phyloP scores from a whole-genome alignment of 2,888 invertebrate species.

The Xestoiulus laeticollis region DNA sequence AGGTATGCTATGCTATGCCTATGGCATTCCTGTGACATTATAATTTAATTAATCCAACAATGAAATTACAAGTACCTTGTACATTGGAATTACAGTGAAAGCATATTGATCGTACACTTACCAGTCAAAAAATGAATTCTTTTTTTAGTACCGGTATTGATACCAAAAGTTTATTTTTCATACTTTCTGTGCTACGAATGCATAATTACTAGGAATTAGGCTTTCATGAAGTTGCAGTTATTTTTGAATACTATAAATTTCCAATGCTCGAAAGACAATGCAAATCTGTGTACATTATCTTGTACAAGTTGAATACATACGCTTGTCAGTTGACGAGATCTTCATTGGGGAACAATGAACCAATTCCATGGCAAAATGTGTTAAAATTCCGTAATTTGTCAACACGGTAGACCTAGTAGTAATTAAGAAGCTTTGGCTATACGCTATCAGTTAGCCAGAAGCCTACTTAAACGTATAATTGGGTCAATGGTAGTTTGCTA shows the following conservation, averaged over 20 bases:
- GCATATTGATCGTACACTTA: background rate
- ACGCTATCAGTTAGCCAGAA: background rate
- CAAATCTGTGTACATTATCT: background rate
- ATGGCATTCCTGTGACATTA: background rate
- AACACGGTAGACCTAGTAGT: slow-evolving; percentile 23
- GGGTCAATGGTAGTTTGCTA: slow-evolving; percentile 39
- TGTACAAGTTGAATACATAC: background rate
- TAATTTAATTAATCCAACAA: background rate
- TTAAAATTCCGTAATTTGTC: slow-evolving; percentile 6
- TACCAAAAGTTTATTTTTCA: slow-evolving; percentile 19
- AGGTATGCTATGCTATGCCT: too few species aligned
- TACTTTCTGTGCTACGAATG: slow-evolving; percentile 2
- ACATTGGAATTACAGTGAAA: background rate
- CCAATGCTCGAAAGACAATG: background rate
- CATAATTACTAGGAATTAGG: background rate
- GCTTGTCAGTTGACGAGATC: background rate
- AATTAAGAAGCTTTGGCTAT: slow-evolving; percentile 19
- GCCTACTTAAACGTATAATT: slow-evolving; percentile 18
- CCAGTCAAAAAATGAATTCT: background rate
- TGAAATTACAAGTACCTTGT: background rate
- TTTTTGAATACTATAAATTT: background rate
- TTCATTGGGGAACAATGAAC: background rate
- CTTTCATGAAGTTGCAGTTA: background rate
- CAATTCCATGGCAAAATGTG: background rate
- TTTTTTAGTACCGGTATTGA: background rate